phyloP scores from a whole-genome alignment of 2,797 vertebrate species.

The Rhinatrema bivittatum region DNA sequence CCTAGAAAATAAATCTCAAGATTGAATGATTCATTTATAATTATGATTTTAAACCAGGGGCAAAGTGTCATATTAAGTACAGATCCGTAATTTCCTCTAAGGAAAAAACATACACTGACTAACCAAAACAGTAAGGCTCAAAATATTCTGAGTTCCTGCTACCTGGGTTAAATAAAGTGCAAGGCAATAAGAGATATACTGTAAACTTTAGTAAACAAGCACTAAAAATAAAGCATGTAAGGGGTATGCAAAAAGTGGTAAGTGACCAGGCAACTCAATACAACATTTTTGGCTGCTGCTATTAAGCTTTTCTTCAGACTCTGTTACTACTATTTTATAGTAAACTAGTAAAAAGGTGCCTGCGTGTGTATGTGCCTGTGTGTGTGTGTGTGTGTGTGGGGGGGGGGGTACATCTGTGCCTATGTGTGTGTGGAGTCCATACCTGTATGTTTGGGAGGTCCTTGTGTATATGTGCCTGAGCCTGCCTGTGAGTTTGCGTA shows the following conservation, averaged over 20 bases:
- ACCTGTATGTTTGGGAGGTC: too few species aligned
- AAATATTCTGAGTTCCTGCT: slow-evolving; percentile 44
- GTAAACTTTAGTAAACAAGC: slow-evolving; percentile 20
- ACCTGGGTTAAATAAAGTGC: slow-evolving; percentile 52
- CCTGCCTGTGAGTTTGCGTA: too few species aligned
- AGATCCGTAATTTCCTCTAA: slow-evolving; percentile 51
- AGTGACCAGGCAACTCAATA: too few species aligned
- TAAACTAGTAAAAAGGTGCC: too few species aligned
- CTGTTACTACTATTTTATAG: too few species aligned
- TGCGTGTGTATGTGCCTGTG: too few species aligned
- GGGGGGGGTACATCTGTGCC: too few species aligned
- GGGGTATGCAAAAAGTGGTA: neutral
- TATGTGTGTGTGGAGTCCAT: too few species aligned
- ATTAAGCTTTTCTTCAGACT: too few species aligned
- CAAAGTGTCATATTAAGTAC: neutral
- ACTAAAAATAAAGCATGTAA: neutral
- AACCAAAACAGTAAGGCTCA: slow-evolving; percentile 51
- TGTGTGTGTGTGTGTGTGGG: too few species aligned
- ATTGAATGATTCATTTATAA: slow-evolving; percentile 19
- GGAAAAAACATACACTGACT: slow-evolving; percentile 56
- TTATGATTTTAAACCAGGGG: slow-evolving; percentile 11
- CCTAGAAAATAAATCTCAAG: neutral
- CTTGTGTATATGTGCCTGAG: too few species aligned
- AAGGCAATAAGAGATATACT: slow-evolving; percentile 41
- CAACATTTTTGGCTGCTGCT: too few species aligned